Base-by-base conservation (phyloP, 1,140 invertebrate genomes). In the Oncopodura yosiiana region DNA sequence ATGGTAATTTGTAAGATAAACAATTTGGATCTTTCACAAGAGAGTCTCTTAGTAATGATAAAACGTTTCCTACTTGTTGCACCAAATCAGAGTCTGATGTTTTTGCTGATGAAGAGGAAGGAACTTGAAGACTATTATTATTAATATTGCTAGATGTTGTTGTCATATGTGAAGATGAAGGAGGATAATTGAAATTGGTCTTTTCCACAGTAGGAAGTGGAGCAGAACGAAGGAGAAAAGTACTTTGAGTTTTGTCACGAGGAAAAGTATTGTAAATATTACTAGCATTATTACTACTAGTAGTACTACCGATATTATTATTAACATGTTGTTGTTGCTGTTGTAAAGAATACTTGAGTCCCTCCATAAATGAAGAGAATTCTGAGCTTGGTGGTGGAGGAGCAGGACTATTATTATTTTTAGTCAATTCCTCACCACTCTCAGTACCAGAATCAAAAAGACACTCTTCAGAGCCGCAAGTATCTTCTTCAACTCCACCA, bases 21-120 rank as follows among this genome's bases (percentile, higher is more conserved):
- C 42, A 53, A 34, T 48, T 52, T 1, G 61, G 61, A 48, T 62
- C 61, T n/a, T 56, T 52, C 2, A 53, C 24, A 11, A 90, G 70
- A 0, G 83, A 85, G 29, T 77, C 77, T 56, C 83, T 78, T 11
- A 92, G 73, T 49, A 82, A 78, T 19, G 76, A 77, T 3, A 92
- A 70, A 0, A 86, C 86, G 38, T 77, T 78, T 60, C 85, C 81
- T 11, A 92, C 86, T 67, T 91, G 86, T 2, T 77, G 77, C 21
- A 89, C 74, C 0, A 89, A 74, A 9, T 74, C 60, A 14, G 61
- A 39, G 1, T 58, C 59, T 34, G 42, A 4, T 12, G 56, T 5
- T 70, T 69, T 46, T 70, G 68, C n/a, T 70, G n/a, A n/a, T n/a
- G n/a, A n/a, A n/a, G n/a, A n/a, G n/a, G n/a, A n/a, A n/a, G n/a